Conservation (phyloP, 30 jellyfish, hydroid and myxozoan species). For the Chrysaora quinquecirrha region DNA sequence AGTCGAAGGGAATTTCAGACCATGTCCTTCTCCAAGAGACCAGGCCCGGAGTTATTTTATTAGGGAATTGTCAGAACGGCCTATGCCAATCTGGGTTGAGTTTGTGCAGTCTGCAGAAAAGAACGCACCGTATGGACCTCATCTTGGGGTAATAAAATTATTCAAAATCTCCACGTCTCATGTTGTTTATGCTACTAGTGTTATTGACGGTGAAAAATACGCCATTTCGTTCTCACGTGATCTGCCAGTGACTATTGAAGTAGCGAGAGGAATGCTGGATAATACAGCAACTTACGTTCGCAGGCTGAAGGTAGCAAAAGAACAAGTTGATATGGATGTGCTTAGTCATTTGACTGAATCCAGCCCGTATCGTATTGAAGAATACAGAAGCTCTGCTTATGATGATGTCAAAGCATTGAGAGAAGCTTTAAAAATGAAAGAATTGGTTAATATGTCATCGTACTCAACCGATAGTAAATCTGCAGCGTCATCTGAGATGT, state of each 20-base stretch:
- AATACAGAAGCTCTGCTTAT: conserved; percentile 47
- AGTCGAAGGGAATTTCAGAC: conserved; percentile 61
- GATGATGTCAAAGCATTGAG: conserved; percentile 44
- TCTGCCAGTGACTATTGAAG: conserved; percentile 79
- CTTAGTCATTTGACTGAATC: conserved; percentile 39
- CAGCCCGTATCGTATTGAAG: conserved; percentile 38
- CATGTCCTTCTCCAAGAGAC: conserved; percentile 59
- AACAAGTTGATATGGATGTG: conserved; percentile 48
- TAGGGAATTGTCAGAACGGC: conserved; percentile 59
- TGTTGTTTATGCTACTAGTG: conserved; percentile 74
- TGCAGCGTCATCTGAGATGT: conserved; percentile 43
- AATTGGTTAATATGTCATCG: not conserved
- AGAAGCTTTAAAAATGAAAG: conserved; percentile 20
- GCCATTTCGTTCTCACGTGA: conserved; percentile 88
- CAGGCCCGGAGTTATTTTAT: conserved; percentile 37
- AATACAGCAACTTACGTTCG: conserved; percentile 50
- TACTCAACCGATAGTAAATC: not conserved
- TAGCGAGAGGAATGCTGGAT: conserved; percentile 67
- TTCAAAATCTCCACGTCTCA: conserved; percentile 28
- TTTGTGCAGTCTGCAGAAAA: conserved; percentile 58
- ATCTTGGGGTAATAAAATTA: conserved; percentile 62
- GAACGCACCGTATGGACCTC: conserved; percentile 79
- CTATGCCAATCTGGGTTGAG: conserved; percentile 69
- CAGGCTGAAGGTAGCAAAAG: conserved; percentile 28
- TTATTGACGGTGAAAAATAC: conserved; percentile 64